Conservation (phyloP, 2,888 invertebrate genomes). For the Lithosia quadra region DNA sequence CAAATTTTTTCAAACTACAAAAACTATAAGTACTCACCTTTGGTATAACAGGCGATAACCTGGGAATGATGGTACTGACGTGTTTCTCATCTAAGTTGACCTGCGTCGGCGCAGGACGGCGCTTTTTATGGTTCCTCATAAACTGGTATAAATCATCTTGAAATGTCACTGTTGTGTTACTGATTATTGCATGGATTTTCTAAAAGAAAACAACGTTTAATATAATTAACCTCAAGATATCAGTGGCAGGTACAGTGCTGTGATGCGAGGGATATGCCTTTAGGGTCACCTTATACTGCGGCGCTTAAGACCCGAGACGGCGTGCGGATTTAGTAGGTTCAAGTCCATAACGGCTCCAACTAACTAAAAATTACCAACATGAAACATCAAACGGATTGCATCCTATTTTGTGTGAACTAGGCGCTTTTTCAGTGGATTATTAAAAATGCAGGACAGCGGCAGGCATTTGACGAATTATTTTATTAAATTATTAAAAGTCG, state of each 20-base stretch:
- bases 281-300: too few relatives aligned
- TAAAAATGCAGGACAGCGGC: too few relatives aligned
- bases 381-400: too few relatives aligned
- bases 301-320: too few relatives aligned
- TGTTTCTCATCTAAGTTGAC: slow-evolving; percentile 54
- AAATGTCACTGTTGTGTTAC: slow-evolving; percentile 85
- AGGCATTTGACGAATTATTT: too few relatives aligned
- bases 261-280: too few relatives aligned
- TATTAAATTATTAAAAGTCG: too few relatives aligned
- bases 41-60: slow-evolving; percentile 92
- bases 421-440: too few relatives aligned
- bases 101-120: slow-evolving; percentile 40
- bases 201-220: slow-evolving; percentile 61
- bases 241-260: neutral
- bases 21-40: slow-evolving; percentile 83
- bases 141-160: slow-evolving; percentile 87
- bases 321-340: too few relatives aligned
- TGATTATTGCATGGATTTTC: slow-evolving; percentile 89
- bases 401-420: too few relatives aligned
- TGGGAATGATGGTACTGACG: slow-evolving; percentile 84
- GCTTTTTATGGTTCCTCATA: slow-evolving; percentile 73
- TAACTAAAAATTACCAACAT: too few relatives aligned
- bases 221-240: neutral
- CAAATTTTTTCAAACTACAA: neutral
- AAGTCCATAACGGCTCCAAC: too few relatives aligned